Conservation (phyloP, 2,797 vertebrate species). For the Peromyscus melanophrys region DNA sequence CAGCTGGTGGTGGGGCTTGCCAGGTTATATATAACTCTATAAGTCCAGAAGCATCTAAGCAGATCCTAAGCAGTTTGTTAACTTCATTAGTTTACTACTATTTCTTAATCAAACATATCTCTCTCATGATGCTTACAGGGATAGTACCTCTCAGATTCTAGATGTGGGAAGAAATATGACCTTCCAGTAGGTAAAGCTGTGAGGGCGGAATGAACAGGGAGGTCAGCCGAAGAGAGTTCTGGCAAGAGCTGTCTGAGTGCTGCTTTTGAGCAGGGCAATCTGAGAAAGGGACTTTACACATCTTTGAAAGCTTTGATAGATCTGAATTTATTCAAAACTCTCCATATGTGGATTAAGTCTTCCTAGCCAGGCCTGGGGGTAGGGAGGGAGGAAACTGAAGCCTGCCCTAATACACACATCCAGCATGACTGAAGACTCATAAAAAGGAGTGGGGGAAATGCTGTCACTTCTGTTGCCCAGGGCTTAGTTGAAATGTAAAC, state of each 20-base stretch:
- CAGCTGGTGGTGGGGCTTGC: neutral
- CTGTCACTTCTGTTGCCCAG: neutral
- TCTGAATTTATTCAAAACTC: neutral
- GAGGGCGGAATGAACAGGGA: neutral
- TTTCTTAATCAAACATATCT: neutral
- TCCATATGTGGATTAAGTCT: neutral
- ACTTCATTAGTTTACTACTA: conserved; percentile 30
- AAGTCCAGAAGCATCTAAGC: neutral
- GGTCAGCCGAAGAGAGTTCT: neutral
- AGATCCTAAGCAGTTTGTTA: neutral
- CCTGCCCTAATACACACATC: neutral
- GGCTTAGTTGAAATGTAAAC: conserved; percentile 41
- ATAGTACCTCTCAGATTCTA: neutral
- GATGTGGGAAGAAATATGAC: neutral
- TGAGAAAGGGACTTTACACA: conserved; percentile 7
- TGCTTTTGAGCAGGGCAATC: neutral
- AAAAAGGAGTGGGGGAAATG: neutral
- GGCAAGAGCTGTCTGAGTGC: neutral
- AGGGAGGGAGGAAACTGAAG: neutral
- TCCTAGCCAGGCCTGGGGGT: neutral
- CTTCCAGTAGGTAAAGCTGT: neutral
- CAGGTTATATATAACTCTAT: neutral
- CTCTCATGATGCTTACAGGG: conserved; percentile 39
- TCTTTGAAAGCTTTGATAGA: neutral
- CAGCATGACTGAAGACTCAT: neutral